Evolutionary conservation across 2,888 invertebrate genomes (phyloP), one percentile per base, ranked within the genome.

Genomic region (Minunthozetes semirufus): DNA sequence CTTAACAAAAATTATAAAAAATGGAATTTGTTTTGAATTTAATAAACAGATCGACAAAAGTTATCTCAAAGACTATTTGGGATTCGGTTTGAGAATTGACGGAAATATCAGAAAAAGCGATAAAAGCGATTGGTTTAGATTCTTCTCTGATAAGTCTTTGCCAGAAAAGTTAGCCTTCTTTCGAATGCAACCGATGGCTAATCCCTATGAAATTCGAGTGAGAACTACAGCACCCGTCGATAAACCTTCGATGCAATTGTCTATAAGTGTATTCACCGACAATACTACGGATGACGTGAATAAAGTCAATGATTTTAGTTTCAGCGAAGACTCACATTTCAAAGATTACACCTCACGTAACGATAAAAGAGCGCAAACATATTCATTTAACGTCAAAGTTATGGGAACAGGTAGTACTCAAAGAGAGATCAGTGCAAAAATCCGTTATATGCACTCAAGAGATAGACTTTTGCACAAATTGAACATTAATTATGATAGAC

Each of bases 401-500:
- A n/a, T n/a, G 0, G 73, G 68, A 2, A 38, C 25, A 8, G 77
- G 78, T 19, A 74, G 76, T 38, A 73, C 73, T 13, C 76, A 78
- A 15, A 63, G 77, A 11, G 76, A 77, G 11, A 22, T 76, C 9
- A 29, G 70, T 0, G 72, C 74, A 4, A 75, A 75, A 6, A 1
- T 77, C 1, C 72, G 75, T 0, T 78, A 79, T 72, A 73, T 76
- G 8, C 66, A 75, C 33, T 76, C 77, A 22, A 73, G 75, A 33
- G 66, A 74, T 42, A 38, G 77, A 15, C 25, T 68, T 4, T 71
- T 73, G 72, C 78, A 78, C 48, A 78, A 78, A 73, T 22, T 77
- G 5, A 77, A 77, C 53, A 27, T 78, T n/a, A 78, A 50, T 72
- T 79, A 78, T 71, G 76, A 76, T 27, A 74, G 78, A 63, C 73